A percentile compares a stretch with the other conserved stretches of the same genome.
Conservation (phyloP, 2,797 vertebrate species). For the Ptychobarbus kaznakovi region DNA sequence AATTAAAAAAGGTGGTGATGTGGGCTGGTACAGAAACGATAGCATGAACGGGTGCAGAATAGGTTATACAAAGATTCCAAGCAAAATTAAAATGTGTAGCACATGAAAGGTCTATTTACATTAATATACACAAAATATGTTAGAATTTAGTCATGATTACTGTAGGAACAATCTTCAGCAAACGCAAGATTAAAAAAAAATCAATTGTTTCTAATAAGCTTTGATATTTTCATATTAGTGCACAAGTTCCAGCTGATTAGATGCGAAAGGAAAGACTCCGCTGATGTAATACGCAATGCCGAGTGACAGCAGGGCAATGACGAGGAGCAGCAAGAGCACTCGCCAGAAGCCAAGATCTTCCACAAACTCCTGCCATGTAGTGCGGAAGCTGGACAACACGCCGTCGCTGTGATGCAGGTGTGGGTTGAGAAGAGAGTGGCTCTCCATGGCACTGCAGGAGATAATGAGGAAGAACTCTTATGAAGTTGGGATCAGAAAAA, state of each 20-base stretch:
- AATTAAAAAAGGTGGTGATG: background rate
- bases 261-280: constrained; percentile 86
- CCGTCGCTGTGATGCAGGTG: constrained; percentile 86
- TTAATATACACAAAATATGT: background rate
- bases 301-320: constrained; percentile 86
- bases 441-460: constrained; percentile 84
- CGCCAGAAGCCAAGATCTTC: constrained; percentile 90
- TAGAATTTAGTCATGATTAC: background rate
- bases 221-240: constrained; percentile 63
- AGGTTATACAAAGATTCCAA: background rate
- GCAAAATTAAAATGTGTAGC: constrained; percentile 3
- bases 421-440: constrained; percentile 88
- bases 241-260: constrained; percentile 87
- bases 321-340: constrained; percentile 84
- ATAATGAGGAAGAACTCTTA: background rate
- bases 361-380: constrained; percentile 89
- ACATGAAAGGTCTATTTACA: constrained; percentile 44
- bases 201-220: background rate
- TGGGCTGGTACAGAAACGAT: background rate
- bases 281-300: constrained; percentile 90
- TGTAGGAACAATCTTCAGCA: background rate
- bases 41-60: constrained; percentile 22
- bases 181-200: background rate
- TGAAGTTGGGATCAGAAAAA: background rate
- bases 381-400: constrained; percentile 87